These are phyloP conservation scores for Phymastichus coffea DNA, from an alignment of 1,140 invertebrate species.

Conservation along the genomic window DNA sequence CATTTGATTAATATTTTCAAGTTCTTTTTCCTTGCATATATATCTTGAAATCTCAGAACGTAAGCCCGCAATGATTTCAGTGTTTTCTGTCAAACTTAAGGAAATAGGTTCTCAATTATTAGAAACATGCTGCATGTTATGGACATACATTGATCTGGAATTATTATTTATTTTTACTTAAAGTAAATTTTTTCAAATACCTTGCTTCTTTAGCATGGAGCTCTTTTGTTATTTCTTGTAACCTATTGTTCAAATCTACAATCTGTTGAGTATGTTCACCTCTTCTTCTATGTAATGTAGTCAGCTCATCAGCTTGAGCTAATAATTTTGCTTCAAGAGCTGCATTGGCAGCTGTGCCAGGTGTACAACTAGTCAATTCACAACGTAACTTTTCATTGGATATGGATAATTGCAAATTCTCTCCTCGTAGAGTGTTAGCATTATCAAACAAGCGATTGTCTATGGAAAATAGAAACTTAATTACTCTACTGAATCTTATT, in stretches of 20 bases:
- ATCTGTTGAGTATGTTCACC: slow-evolving; percentile 93
- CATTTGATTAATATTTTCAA: slow-evolving; percentile 82
- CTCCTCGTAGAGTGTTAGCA: slow-evolving; percentile 72
- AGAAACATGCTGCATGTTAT: slow-evolving; percentile 15
- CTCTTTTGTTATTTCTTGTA: slow-evolving; percentile 84
- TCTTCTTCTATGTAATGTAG: slow-evolving; percentile 81
- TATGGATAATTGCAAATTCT: slow-evolving; percentile 81
- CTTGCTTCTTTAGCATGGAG: slow-evolving; percentile 70
- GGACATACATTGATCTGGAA: slow-evolving; percentile 2
- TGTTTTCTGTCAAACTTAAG: slow-evolving; percentile 72
- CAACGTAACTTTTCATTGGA: slow-evolving; percentile 79
- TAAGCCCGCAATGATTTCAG: slow-evolving; percentile 65
- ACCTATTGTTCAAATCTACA: slow-evolving; percentile 81
- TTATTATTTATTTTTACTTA: not conserved
- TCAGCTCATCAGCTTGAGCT: slow-evolving; percentile 87
- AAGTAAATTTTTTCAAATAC: slow-evolving; percentile 53
- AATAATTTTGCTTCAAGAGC: slow-evolving; percentile 83
- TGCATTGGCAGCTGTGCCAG: slow-evolving; percentile 47
- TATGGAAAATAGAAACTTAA: slow-evolving; percentile 53
- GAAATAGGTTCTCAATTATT: no score
- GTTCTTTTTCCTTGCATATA: slow-evolving; percentile 64
- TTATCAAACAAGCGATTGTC: slow-evolving; percentile 86
- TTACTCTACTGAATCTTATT: not conserved
- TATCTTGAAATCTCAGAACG: slow-evolving; percentile 69
- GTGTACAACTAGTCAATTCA: slow-evolving; percentile 55